Percentiles rank a stretch among this genome's conserved stretches.
These are phyloP conservation scores for Pachymerium ferrugineum DNA, from an alignment of 2,888 invertebrate species.

Conservation along the genomic window DNA sequence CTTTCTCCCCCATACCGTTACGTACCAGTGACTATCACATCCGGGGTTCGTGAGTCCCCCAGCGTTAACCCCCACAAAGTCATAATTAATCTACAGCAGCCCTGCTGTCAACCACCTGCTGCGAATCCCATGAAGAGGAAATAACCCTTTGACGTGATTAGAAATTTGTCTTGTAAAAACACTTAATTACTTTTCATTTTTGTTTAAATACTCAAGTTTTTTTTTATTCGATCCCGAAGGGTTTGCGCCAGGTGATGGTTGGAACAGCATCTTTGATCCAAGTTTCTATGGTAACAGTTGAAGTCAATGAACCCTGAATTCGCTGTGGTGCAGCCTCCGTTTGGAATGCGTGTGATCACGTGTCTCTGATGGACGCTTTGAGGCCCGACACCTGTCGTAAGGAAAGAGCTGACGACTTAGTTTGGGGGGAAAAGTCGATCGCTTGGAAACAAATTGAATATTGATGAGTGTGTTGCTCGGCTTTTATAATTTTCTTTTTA, in stretches of 20 bases:
- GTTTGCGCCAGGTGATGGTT: background rate
- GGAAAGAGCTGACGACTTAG: background rate
- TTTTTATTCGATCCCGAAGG: background rate
- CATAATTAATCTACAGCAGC: constrained; percentile 1
- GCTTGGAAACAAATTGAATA: background rate
- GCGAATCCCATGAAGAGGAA: background rate
- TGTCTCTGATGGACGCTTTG: constrained; percentile 14
- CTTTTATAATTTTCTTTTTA: background rate
- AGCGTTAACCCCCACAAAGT: constrained; percentile 9
- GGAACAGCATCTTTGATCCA: constrained; percentile 4
- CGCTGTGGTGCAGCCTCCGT: background rate
- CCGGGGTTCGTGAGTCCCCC: background rate
- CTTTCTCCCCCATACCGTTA: background rate
- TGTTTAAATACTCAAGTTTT: background rate
- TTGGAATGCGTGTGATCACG: constrained; percentile 2
- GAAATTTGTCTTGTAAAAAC: background rate
- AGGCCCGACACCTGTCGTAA: background rate
- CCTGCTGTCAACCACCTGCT: constrained; percentile 9
- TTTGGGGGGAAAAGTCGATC: background rate
- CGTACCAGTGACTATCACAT: constrained; percentile 4
- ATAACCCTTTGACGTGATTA: background rate
- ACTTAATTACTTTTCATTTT: background rate
- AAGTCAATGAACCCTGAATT: constrained; percentile 9
- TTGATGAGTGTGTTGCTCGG: background rate
- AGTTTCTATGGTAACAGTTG: background rate